A percentile compares a stretch with the other conserved stretches of the same genome.
Conservation (phyloP, 2,797 vertebrate genomes). For the Channallabes apus region DNA sequence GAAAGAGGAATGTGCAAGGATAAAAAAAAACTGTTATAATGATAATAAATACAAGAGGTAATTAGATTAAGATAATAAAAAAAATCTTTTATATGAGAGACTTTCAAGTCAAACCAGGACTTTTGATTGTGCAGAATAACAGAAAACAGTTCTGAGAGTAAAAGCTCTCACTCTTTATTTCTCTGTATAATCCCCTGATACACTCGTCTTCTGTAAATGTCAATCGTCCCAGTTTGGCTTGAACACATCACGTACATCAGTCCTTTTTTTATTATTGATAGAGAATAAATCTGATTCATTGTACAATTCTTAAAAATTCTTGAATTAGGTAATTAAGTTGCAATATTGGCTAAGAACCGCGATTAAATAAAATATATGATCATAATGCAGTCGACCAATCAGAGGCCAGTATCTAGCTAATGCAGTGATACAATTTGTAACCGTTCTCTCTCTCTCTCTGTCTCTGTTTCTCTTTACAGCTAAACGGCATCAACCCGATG, state of each 20-base stretch:
- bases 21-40: background rate
- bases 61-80: no score
- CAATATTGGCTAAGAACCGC: background rate
- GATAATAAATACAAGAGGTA: background rate
- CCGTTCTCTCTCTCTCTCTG: background rate
- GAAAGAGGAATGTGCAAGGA: background rate
- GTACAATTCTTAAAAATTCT: background rate
- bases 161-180: no score
- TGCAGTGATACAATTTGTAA: background rate
- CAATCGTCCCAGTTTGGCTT: no score
- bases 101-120: no score
- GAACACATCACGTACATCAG: no score
- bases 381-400: background rate
- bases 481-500: slow-evolving; percentile 74
- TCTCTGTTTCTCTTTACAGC: slow-evolving; percentile 58
- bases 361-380: background rate
- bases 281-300: background rate
- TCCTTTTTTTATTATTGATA: background rate
- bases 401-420: background rate
- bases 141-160: no score
- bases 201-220: no score
- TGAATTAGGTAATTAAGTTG: background rate
- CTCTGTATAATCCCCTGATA: no score
- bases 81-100: no score
- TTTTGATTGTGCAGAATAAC: no score